Evolutionary conservation across 2,888 invertebrate genomes (phyloP).

Genomic region (Protophormia terraenovae): DNA sequence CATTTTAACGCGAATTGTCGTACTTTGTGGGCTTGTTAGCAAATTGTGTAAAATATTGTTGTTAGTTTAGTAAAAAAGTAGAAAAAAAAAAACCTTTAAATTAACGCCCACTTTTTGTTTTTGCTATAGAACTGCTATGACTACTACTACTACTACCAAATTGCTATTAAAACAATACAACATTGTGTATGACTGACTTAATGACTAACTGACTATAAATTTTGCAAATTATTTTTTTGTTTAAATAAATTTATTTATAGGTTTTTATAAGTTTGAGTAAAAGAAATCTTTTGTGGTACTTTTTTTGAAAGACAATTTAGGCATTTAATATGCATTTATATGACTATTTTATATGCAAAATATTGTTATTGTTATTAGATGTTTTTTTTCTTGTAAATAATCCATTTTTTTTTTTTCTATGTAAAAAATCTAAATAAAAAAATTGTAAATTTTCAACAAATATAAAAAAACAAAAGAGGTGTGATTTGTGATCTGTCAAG

Average conservation of each 20-base stretch:
- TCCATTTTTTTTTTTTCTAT: too few species aligned
- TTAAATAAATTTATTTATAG: slow-evolving; percentile 38
- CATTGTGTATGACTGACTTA: slow-evolving; percentile 31
- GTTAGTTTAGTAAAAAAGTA: slow-evolving; percentile 22
- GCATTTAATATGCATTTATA: slow-evolving; percentile 49
- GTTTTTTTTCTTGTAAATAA: slow-evolving; percentile 26
- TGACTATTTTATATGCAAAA: slow-evolving; percentile 55
- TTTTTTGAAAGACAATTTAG: slow-evolving; percentile 28
- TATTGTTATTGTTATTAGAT: slow-evolving; percentile 61
- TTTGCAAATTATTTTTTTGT: neutral
- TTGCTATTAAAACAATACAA: slow-evolving; percentile 24
- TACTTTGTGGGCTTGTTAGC: slow-evolving; percentile 66
- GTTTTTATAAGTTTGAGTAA: neutral
- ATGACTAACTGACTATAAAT: slow-evolving; percentile 35
- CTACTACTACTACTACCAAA: slow-evolving; percentile 14
- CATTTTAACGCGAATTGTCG: slow-evolving; percentile 48
- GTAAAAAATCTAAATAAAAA: neutral
- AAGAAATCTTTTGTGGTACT: neutral
- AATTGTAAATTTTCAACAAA: neutral
- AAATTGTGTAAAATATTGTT: slow-evolving; percentile 61
- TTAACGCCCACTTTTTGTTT: slow-evolving; percentile 61
- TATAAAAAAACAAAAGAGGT: slow-evolving; percentile 63
- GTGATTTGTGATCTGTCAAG: slow-evolving; percentile 69
- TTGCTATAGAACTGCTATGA: neutral
- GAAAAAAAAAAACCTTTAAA: slow-evolving; percentile 54